Evolutionary conservation across 2,797 vertebrate genomes (phyloP).

Genomic region (Australoheros facetus): DNA sequence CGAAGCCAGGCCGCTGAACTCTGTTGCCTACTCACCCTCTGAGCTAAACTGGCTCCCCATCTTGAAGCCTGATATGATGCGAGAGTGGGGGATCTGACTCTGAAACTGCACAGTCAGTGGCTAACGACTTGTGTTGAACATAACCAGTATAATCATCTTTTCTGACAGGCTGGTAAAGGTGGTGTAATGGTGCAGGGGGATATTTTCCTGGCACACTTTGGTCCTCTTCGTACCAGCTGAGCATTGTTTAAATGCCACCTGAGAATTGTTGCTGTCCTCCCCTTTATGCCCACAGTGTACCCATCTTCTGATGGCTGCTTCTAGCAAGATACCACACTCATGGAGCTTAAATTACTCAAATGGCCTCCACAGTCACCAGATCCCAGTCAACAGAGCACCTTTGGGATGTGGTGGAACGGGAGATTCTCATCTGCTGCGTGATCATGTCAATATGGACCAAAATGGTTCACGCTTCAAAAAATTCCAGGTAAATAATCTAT

Average conservation of each 20-base stretch:
- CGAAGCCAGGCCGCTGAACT: too few relatives aligned
- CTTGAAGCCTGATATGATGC: too few relatives aligned
- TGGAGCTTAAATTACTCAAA: not conserved
- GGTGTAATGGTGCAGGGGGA: not conserved
- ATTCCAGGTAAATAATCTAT: fast-evolving
- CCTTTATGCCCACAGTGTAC: not conserved
- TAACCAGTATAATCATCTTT: too few relatives aligned
- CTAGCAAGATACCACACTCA: not conserved
- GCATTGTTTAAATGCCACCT: not conserved
- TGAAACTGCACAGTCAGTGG: too few relatives aligned
- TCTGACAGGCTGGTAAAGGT: not conserved
- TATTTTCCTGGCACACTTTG: not conserved
- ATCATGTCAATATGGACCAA: too few relatives aligned
- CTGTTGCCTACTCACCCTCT: too few relatives aligned
- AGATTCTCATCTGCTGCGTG: not conserved
- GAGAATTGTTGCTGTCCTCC: not conserved
- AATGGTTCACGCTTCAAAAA: not conserved
- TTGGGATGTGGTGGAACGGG: fast-evolving
- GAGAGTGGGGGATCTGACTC: too few relatives aligned
- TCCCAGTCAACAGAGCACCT: not conserved
- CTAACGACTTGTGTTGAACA: too few relatives aligned
- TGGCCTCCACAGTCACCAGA: not conserved
- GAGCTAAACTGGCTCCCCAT: too few relatives aligned
- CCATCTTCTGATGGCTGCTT: not conserved
- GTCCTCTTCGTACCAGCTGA: not conserved